These are phyloP conservation scores for Scleropages formosus DNA, from an alignment of 2,797 vertebrate species.

Conservation along the genomic window DNA sequence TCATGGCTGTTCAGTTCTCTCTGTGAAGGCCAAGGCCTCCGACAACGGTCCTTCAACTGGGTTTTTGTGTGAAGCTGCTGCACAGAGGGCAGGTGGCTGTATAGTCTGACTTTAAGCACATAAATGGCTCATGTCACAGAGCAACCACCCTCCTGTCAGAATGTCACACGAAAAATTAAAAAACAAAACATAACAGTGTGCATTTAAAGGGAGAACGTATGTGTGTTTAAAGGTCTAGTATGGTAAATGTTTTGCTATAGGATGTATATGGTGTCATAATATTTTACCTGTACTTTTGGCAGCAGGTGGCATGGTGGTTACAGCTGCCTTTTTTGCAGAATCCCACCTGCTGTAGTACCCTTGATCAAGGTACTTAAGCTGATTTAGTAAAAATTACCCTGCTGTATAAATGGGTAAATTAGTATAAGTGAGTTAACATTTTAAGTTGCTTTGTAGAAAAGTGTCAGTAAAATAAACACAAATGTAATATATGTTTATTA, in stretches of 20 bases:
- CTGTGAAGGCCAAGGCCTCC: background rate
- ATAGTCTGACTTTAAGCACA: background rate
- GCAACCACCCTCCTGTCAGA: background rate
- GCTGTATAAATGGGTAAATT: too few species aligned
- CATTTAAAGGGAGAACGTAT: background rate
- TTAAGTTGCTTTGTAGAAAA: too few species aligned
- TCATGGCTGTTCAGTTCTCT: background rate
- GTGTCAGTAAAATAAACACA: too few species aligned
- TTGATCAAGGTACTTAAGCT: too few species aligned
- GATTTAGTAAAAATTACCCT: too few species aligned
- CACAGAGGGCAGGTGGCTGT: background rate
- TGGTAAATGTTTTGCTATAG: background rate
- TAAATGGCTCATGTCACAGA: background rate
- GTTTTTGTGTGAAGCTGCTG: background rate
- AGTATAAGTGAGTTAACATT: too few species aligned
- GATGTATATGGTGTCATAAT: too few species aligned
- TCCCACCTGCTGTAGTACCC: too few species aligned
- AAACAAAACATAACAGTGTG: background rate
- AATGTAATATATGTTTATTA: background rate
- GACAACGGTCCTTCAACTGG: background rate
- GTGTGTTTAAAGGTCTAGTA: background rate
- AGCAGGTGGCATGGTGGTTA: too few species aligned
- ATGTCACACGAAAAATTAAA: conserved; percentile 6
- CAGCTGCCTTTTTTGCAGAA: too few species aligned
- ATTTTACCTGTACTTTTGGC: too few species aligned